These are phyloP conservation scores for Mustela lutreola DNA, from an alignment of 2,113 vertebrate genomes.

Conservation along the genomic window DNA sequence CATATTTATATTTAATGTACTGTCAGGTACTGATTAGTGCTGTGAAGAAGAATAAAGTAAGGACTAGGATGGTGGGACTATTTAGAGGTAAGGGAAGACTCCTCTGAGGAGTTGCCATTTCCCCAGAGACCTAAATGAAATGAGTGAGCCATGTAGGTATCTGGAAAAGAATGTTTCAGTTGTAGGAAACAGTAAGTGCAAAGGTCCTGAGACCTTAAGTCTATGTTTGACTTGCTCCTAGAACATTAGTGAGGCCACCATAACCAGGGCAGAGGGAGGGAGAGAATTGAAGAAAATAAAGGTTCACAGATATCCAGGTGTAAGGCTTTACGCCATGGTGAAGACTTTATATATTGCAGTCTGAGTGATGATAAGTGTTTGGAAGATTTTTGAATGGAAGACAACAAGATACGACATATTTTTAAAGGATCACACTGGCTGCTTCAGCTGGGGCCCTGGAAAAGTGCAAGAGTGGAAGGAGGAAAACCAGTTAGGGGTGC, in stretches of 20 bases:
- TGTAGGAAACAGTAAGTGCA: not conserved
- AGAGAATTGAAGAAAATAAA: not conserved
- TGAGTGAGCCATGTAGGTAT: not conserved
- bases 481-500: not conserved
- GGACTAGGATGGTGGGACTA: not conserved
- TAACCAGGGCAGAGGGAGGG: not conserved
- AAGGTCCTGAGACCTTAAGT: not conserved
- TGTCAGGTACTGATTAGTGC: not conserved
- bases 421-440: constrained; percentile 4
- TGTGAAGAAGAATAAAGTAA: constrained; percentile 9
- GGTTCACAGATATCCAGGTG: not conserved
- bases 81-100: not conserved
- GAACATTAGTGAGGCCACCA: not conserved
- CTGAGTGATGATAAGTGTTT: not conserved
- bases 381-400: not conserved
- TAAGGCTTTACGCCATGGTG: not conserved
- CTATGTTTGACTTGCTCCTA: not conserved
- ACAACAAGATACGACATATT: not conserved
- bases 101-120: not conserved
- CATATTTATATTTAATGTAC: not conserved
- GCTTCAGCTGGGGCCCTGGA: not conserved
- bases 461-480: not conserved
- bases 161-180: not conserved
- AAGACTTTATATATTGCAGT: not conserved
- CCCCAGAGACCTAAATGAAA: constrained; percentile 24